These are phyloP conservation scores for Eupsittula cactorum DNA, from an alignment of 2,113 vertebrate genomes.

Conservation along the genomic window DNA sequence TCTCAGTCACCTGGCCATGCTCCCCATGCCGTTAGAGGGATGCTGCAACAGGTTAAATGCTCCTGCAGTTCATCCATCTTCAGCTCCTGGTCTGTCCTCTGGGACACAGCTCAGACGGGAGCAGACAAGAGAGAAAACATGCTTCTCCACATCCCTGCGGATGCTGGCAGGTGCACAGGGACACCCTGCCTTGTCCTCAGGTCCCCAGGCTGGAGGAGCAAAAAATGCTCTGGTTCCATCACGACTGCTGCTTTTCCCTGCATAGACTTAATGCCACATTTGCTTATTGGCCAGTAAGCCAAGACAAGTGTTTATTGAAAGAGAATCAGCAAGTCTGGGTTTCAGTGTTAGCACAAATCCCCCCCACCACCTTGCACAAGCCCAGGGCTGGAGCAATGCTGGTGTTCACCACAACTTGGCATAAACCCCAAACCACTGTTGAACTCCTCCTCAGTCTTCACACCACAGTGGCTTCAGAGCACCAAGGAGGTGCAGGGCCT, in stretches of 20 bases:
- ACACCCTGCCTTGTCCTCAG: not conserved
- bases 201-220: not conserved
- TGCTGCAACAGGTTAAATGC: not conserved
- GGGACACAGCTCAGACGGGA: not conserved
- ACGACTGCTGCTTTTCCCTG: fast-evolving
- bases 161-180: fast-evolving
- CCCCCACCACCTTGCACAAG: not conserved
- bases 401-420: fast-evolving
- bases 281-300: fast-evolving
- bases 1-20: fast-evolving
- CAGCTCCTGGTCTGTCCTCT: not conserved
- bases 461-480: not conserved
- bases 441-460: not conserved
- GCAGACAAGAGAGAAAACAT: not conserved
- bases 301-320: fast-evolving
- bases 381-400: not conserved
- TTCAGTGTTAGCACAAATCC: not conserved
- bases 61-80: not conserved
- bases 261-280: fast-evolving
- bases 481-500: not conserved
- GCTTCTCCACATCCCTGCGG: fast-evolving
- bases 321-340: fast-evolving
- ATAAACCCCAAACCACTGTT: not conserved
- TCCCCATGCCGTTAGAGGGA: not conserved
- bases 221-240: not conserved